These are phyloP conservation scores for Leptinotarsa haldemani DNA, from an alignment of 2,888 invertebrate genomes.

Conservation along the genomic window DNA sequence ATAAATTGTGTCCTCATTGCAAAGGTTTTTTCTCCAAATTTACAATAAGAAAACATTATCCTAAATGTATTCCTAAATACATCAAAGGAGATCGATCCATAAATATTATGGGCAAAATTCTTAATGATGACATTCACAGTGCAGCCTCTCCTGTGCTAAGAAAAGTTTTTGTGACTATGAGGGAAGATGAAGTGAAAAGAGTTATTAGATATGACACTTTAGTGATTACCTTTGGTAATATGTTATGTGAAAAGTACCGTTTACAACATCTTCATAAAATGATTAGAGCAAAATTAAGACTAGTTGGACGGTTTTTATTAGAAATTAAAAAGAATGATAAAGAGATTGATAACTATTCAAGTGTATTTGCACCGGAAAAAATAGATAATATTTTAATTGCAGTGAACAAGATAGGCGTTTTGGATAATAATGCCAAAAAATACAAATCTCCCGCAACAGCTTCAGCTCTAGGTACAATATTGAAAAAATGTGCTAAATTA, in stretches of 20 bases:
- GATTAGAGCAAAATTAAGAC: neutral
- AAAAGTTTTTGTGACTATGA: neutral
- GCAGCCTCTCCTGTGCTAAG: neutral
- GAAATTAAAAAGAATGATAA: neutral
- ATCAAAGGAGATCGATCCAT: neutral
- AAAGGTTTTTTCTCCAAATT: neutral
- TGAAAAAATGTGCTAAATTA: neutral
- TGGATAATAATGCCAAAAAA: neutral
- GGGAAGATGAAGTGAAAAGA: neutral
- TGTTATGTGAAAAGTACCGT: neutral
- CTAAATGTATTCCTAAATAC: neutral
- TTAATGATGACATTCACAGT: neutral
- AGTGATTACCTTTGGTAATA: neutral
- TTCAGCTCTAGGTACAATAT: neutral
- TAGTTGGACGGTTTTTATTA: neutral
- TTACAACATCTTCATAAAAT: neutral
- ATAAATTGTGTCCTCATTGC: neutral
- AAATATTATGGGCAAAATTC: neutral
- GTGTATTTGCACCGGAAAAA: neutral
- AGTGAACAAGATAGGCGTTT: neutral
- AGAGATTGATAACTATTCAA: neutral
- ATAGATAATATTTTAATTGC: neutral
- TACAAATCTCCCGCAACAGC: neutral
- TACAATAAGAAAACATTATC: neutral
- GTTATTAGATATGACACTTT: neutral